phyloP scores from a whole-genome alignment of 2,888 invertebrate genomes.

The Thera britannica region DNA sequence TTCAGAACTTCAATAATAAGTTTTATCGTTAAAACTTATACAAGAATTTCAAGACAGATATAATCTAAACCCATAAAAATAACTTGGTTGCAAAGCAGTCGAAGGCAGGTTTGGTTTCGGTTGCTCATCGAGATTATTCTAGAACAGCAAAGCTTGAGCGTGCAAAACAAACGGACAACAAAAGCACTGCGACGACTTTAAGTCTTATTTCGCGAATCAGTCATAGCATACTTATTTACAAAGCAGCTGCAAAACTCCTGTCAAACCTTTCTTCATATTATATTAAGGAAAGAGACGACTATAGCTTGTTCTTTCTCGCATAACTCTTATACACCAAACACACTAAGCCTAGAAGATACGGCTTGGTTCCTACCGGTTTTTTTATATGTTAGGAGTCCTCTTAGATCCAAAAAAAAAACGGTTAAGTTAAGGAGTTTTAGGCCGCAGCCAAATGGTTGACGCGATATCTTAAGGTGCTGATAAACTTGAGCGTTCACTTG shows the following conservation, averaged over 20 bases:
- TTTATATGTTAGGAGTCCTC: no score
- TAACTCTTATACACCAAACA: slow-evolving; percentile 14
- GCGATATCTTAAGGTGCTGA: no score
- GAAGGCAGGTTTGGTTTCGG: slow-evolving; percentile 2
- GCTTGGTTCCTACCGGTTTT: slow-evolving; percentile 1
- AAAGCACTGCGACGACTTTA: slow-evolving; percentile 32
- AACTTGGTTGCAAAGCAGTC: no score
- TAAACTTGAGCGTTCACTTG: no score
- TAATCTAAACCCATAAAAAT: no score
- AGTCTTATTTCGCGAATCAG: slow-evolving; percentile 29
- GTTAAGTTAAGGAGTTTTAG: no score
- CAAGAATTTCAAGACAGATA: no score
- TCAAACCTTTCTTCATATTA: slow-evolving; percentile 8
- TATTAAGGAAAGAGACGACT: slow-evolving; percentile 23
- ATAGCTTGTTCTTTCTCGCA: slow-evolving; percentile 11
- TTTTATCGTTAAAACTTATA: no score
- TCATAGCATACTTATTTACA: slow-evolving; percentile 18
- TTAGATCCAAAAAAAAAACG: no score
- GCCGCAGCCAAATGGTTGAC: no score
- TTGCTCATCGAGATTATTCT: slow-evolving; percentile 9
- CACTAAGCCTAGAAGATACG: slow-evolving; percentile 14
- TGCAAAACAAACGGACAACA: slow-evolving; percentile 30
- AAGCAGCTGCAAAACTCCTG: slow-evolving; percentile 10
- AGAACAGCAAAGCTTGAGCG: slow-evolving; percentile 35
- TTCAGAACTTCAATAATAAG: no score